Evolutionary conservation across 1,140 invertebrate species (phyloP).

Genomic region (Episyrphus balteatus): DNA sequence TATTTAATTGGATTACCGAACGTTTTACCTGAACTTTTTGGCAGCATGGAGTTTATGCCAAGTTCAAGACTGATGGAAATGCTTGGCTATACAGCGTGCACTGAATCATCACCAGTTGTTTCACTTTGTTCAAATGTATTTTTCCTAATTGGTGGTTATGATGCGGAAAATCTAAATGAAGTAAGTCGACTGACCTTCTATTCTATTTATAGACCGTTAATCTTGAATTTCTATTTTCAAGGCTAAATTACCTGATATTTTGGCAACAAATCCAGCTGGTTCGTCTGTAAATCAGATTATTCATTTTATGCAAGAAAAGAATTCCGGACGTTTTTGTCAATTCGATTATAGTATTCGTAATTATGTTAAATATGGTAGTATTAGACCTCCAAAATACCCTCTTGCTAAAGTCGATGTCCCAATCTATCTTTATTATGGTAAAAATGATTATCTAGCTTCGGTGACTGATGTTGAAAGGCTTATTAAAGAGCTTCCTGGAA

Average conservation of each 20-base stretch:
- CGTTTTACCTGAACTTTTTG: constrained; percentile 36
- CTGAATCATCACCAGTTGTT: constrained; percentile 32
- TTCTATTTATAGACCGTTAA: not conserved
- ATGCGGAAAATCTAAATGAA: constrained; percentile 35
- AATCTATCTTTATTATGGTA: constrained; percentile 47
- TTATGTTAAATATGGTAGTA: constrained; percentile 36
- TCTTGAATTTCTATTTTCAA: not conserved
- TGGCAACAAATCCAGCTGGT: constrained; percentile 43
- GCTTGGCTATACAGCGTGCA: constrained; percentile 39
- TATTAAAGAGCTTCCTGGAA: constrained; percentile 25
- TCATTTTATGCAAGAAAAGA: constrained; percentile 40
- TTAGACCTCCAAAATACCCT: constrained; percentile 43
- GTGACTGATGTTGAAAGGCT: constrained; percentile 49
- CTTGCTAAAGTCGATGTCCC: constrained; percentile 50
- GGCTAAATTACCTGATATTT: constrained; percentile 29
- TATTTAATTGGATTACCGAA: constrained; percentile 23
- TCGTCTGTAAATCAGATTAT: constrained; percentile 40
- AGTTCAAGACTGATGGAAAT: constrained; percentile 37
- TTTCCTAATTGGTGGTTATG: constrained; percentile 43
- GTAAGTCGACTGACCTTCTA: not conserved
- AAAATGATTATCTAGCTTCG: constrained; percentile 46
- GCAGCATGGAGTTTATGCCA: constrained; percentile 44
- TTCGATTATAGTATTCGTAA: constrained; percentile 41
- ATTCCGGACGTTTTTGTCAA: constrained; percentile 29
- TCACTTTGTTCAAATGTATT: constrained; percentile 44